Base-by-base conservation (phyloP, 2,888 invertebrate species). In the Metallyticus violacea region DNA sequence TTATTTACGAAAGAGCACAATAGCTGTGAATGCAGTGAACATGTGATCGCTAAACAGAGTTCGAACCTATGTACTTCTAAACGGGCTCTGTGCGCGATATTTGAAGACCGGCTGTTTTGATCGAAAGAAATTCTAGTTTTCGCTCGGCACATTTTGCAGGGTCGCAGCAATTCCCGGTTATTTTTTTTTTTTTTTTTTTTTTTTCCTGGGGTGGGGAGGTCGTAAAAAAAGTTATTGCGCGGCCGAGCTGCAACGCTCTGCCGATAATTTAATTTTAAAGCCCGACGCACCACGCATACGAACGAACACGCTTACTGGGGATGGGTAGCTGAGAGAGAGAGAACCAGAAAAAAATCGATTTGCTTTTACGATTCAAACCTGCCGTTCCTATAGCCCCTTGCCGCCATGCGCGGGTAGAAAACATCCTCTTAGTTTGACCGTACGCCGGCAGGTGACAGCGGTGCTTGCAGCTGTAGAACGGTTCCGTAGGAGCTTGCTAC, bases 311-410 rank as follows among this genome's bases (percentile, higher is more conserved):
- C n/a, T n/a, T n/a, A n/a, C n/a, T n/a, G 22, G 40, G 40, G 40
- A 22, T 62, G 40, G 40, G 40, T 62, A 62, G 15, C 40, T 62
- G 15, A 62, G 15, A n/a, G n/a, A n/a, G n/a, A 29, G 85, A 77
- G 79, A 85, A 77, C 28, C 76, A 26, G 76, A 80, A 40, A 77
- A 85, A 85, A 85, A 85, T 85, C 85, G 85, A 85, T 85, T 85
- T 85, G 76, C 78, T 81, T 85, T 85, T 85, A 40, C 80, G 85
- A 79, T 85, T 85, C 85, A 79, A 84, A 84, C 84, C 26, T 28
- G 40, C 40, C 9, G 40, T 62, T 62, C 15, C 40, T 62, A 15
- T 62, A 9, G 40, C 15, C 9, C 15, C 22, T 62, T 15, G 15
- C 15, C 40, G 40, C 40, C 40, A 62, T 62, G 40, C 40, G 40